Evolutionary conservation across 2,113 vertebrate species (phyloP).

Genomic region (Cyanistes caeruleus): DNA sequence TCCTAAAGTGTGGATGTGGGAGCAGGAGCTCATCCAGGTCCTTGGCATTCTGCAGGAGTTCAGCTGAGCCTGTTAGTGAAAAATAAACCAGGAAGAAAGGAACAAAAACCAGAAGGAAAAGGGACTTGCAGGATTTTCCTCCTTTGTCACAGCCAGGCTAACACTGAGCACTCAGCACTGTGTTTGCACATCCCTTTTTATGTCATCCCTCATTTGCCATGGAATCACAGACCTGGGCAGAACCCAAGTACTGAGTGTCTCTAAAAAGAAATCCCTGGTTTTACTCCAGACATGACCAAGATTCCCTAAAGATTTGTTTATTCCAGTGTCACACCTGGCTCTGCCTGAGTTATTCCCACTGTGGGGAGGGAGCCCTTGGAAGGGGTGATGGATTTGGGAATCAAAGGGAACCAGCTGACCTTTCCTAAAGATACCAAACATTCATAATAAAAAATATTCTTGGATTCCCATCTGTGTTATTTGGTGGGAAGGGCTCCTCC

Average conservation of each 20-base stretch:
- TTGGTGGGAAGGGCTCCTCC: neutral
- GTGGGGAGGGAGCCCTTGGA: neutral
- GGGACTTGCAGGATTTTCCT: neutral
- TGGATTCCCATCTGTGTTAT: accelerated
- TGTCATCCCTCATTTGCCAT: neutral
- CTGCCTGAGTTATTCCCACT: neutral
- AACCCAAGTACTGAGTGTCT: neutral
- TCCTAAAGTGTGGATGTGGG: neutral
- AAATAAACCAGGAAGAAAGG: neutral
- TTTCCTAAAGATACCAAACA: neutral
- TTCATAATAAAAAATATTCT: neutral
- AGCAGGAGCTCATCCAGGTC: neutral
- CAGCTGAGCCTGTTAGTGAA: neutral
- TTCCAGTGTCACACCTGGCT: neutral
- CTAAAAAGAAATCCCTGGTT: neutral
- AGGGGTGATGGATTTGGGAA: neutral
- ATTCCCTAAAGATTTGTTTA: neutral
- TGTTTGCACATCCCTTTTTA: neutral
- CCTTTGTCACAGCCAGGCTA: neutral
- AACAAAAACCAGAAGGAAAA: neutral
- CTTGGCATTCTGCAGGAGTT: neutral
- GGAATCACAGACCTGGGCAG: neutral
- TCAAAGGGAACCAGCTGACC: neutral
- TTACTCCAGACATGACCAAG: neutral
- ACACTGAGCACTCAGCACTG: neutral